phyloP scores from a whole-genome alignment of 2,888 invertebrate genomes.

The Hanleya hanleyi region DNA sequence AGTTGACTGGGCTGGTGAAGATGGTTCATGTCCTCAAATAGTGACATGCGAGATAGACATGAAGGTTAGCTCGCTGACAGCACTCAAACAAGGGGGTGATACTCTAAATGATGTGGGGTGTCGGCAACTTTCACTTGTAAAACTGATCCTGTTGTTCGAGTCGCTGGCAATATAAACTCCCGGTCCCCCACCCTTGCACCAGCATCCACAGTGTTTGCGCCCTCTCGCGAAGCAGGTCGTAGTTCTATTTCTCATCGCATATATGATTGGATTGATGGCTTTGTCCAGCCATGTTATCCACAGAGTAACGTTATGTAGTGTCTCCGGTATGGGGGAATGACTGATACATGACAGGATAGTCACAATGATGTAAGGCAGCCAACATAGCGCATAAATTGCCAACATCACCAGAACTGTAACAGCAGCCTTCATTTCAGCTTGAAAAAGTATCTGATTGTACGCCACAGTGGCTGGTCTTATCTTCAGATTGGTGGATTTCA shows the following conservation, averaged over 20 bases:
- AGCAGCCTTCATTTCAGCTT: conserved; percentile 17
- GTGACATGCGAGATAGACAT: no score
- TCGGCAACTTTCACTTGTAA: no score
- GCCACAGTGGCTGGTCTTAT: conserved; percentile 7
- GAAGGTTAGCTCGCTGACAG: no score
- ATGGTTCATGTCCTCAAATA: no score
- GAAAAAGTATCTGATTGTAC: background rate
- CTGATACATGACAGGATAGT: background rate
- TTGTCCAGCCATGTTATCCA: conserved; percentile 7
- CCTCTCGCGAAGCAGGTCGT: no score
- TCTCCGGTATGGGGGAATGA: background rate
- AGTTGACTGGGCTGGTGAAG: no score
- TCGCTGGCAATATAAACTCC: no score
- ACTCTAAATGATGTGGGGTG: no score
- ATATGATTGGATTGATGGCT: conserved; percentile 12
- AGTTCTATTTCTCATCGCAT: conserved; percentile 5
- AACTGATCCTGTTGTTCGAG: no score
- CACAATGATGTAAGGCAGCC: conserved; percentile 6
- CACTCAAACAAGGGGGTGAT: no score
- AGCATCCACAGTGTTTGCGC: no score
- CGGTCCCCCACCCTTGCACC: no score
- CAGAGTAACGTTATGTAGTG: background rate
- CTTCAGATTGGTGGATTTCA: background rate
- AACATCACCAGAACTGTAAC: conserved; percentile 13
- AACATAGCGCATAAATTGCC: background rate